phyloP scores from a whole-genome alignment of 2,113 vertebrate species.

The Bucco capensis region DNA sequence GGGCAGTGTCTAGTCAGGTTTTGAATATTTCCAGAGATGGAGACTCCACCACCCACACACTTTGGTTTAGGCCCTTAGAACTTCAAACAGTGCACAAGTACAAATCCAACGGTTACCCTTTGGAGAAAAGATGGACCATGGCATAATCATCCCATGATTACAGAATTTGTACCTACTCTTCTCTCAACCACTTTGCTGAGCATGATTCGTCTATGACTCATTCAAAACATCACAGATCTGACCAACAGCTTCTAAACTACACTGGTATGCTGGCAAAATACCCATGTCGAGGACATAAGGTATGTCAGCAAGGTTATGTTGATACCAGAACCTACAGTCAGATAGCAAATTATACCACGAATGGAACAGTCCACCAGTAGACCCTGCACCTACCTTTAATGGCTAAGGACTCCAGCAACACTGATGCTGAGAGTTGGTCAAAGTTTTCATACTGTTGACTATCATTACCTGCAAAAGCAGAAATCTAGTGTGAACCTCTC shows the following conservation, averaged over 20 bases:
- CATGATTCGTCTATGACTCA: neutral
- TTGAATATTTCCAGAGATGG: too few relatives aligned
- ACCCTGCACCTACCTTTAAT: neutral
- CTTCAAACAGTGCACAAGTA: neutral
- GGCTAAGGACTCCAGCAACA: neutral
- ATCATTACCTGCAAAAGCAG: neutral
- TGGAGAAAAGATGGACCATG: neutral
- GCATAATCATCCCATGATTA: neutral
- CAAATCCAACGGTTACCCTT: neutral
- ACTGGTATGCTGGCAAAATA: neutral
- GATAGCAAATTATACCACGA: neutral
- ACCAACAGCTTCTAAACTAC: neutral
- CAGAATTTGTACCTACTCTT: neutral
- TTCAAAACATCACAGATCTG: neutral
- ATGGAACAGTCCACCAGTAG: neutral
- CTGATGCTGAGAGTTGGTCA: neutral
- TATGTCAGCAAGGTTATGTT: neutral
- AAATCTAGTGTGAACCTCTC: neutral
- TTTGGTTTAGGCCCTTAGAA: neutral
- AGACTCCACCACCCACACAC: too few relatives aligned
- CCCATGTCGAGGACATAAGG: neutral
- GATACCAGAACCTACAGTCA: neutral
- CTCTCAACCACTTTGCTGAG: neutral
- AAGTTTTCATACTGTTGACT: neutral
- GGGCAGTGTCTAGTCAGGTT: too few relatives aligned